Base-by-base conservation (phyloP, 2,113 vertebrate species). In the Pavo muticus region DNA sequence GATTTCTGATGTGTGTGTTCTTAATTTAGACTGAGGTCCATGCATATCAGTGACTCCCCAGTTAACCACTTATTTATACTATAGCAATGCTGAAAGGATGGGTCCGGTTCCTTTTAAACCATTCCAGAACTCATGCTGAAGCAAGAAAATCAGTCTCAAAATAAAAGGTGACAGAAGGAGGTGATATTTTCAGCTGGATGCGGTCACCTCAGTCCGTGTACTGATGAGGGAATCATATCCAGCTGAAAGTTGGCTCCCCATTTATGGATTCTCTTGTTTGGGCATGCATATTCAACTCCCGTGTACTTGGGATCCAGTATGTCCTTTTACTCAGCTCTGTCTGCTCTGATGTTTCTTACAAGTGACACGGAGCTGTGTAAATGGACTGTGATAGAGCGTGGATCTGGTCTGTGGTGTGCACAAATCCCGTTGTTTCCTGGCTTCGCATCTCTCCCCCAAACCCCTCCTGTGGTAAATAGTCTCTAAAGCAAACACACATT, bases 1-100 rank as follows among this genome's bases (percentile, higher is more conserved):
- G 82, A 47, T 91, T 93, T 91, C 69, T 96, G 85, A 93, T 78
- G 79, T 65, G 88, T 91, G 40, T 67, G 85, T 84, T 95, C 88
- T 86, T 95, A 91, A 96, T 95, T 96, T 95, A 96, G 88, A 91
- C 47, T 0, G 4, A 86, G 85, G 65, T 84, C 90, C 79, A 75
- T 45, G 85, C 69, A 84, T 83, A 93, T 90, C 15, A 0, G 87
- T 87, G 80, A 40, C 79, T 86, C 85, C 77, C 12, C 56, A 68
- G 64, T 93, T 90, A 93, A 86, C 64, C 47, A 37, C 73, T 90
- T 68, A 68, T 42, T 94, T 85, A 60, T 84, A 50, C 64, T 1
- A 2, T 75, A 80, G 70, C 16, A 47, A 15, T 72, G 27, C 65
- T 81, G 68, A 56, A 70, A 91, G 35, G 71, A 35, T 21, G 52